These are phyloP conservation scores for Phyllostomus hastatus DNA, from an alignment of 2,113 vertebrate species.

Conservation along the genomic window DNA sequence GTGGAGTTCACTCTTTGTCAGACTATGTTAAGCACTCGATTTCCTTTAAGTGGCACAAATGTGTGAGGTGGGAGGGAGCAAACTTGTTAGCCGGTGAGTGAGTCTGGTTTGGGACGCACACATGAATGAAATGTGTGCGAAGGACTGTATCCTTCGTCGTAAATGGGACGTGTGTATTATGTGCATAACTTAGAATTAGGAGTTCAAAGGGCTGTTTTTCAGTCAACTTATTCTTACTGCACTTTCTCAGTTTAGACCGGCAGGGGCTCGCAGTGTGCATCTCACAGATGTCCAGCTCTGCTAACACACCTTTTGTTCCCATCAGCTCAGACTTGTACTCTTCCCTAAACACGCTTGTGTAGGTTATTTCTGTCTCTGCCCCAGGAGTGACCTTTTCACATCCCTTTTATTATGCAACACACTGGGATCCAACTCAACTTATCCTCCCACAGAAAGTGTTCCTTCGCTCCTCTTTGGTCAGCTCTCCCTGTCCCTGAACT, in stretches of 20 bases:
- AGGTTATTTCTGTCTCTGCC: background rate
- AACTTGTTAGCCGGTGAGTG: background rate
- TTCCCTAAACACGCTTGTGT: background rate
- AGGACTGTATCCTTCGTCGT: background rate
- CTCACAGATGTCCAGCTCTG: background rate
- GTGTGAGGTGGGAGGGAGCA: background rate
- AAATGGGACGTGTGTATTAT: background rate
- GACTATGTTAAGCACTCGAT: background rate
- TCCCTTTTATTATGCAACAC: background rate
- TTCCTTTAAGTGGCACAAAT: background rate
- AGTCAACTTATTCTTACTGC: background rate
- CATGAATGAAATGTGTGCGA: no score
- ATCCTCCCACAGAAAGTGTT: background rate
- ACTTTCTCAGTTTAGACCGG: background rate
- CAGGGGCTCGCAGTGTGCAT: background rate
- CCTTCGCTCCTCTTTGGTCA: background rate
- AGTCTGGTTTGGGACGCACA: background rate
- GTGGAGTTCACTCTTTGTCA: background rate
- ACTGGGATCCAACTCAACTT: background rate
- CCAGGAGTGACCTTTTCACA: background rate
- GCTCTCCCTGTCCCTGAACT: background rate
- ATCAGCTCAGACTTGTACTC: background rate
- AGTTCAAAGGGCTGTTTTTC: background rate
- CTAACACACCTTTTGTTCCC: background rate
- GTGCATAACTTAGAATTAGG: background rate